Evolutionary conservation across 2,888 invertebrate species (phyloP), one percentile per base, ranked within the genome.

Genomic region (Ornithoptera priamus): DNA sequence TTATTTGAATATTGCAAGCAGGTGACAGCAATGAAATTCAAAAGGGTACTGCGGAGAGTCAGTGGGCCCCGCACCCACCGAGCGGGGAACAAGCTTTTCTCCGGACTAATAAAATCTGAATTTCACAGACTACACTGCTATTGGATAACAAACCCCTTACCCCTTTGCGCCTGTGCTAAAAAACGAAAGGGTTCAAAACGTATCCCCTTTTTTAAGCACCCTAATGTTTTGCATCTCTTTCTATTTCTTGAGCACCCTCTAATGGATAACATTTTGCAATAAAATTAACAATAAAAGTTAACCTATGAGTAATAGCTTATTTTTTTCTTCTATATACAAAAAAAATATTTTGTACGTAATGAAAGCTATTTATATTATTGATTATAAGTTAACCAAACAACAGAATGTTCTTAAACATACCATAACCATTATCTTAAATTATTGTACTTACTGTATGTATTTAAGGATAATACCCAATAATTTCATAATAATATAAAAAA

Each of bases 101-200:
- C 78, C 84, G 84, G 79, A 80, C 83, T 75, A 87, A 88, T 86
- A 87, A 83, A 85, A 89, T 87, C 85, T 83, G 86, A 90, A 87
- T 77, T 81, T 81, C 74, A 71, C 75, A 81, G 85, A 82, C 79
- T 83, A 84, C 77, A 74, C 80, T 90, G 81, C 85, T 72, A 92
- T 92, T 92, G 92, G 92, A 82, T 81, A 84, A 81, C 77, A 80
- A 81, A 79, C 75, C 85, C 86, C 86, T 81, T 85, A 84, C 86
- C 84, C 86, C 80, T 85, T 85, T 92, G 92, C 91, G 92, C 91
- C 83, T 92, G 92, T 92, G 91, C 90, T 88, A 91, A 92, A 90
- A 89, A 89, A 86, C 68, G 78, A 85, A 91, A 90, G 92, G 93
- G 91, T 90, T 90, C 86, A 86, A 86, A 81, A 84, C 81, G 77